Evolutionary conservation across 2,888 invertebrate species (phyloP), one percentile per base, ranked within the genome.

Genomic region (Oscheius sp.): DNA sequence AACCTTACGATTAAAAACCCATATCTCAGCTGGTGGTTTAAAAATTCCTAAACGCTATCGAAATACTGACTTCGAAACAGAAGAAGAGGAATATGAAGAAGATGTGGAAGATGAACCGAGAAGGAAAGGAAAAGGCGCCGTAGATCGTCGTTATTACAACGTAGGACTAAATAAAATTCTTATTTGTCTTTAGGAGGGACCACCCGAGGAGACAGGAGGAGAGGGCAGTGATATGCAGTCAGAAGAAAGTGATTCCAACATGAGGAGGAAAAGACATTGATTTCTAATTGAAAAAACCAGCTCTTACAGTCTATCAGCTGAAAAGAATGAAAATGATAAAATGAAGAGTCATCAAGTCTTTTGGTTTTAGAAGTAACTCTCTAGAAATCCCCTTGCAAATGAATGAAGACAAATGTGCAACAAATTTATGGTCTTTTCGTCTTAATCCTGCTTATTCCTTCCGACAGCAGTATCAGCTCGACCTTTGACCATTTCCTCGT

Each of bases 401-500:
- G n/a, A n/a, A n/a, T n/a, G n/a, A n/a, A n/a, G n/a, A n/a, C n/a
- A n/a, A n/a, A n/a, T n/a, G n/a, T n/a, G n/a, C n/a, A n/a, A n/a
- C n/a, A n/a, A n/a, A n/a, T n/a, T n/a, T n/a, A n/a, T n/a, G n/a
- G n/a, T n/a, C n/a, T n/a, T n/a, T n/a, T n/a, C n/a, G n/a, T n/a
- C n/a, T 67, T 57, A 67, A n/a, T 67, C 67, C 42, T 69, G 71
- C 57, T 70, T 61, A 45, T 67, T 76, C 48, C 71, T 75, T 57
- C 83, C 83, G 27, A 74, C 75, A n/a, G 81, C 81, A 8, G 72
- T 75, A 50, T 82, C 80, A 25, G 82, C 82, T 15, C 80, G 63
- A 39, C 75, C 76, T 25, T 78, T 78, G 37, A 83, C 76, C 79
- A 81, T 79, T 31, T 85, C 83, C 70, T 85, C 85, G 67, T 84